Evolutionary conservation across 2,113 vertebrate genomes (phyloP), one percentile per base, ranked within the genome.

Genomic region (Paradoxurus hermaphroditus): DNA sequence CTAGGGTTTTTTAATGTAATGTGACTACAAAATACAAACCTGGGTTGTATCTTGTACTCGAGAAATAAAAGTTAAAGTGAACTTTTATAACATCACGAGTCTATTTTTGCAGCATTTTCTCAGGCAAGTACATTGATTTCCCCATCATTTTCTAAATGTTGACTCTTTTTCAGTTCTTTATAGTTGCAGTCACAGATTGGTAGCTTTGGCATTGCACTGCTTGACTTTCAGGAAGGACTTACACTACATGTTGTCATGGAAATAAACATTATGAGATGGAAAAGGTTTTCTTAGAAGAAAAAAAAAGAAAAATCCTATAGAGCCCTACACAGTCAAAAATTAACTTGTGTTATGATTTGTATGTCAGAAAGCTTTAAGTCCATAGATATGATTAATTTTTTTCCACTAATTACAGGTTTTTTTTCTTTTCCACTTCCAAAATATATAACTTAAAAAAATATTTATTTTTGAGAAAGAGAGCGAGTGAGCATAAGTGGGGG

Each of bases 1-100:
- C 63, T 77, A 46, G 8, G 0, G 0, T 70, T 86, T 78, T 77
- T 79, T 46, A 59, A 53, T 65, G 27, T 84, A 84, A 70, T 49
- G 14, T 91, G 1, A 93, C 65, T 73, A 89, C 4, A 78, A 77
- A 75, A 31, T 87, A 31, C 41, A 77, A 94, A 78, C 82, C 11
- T 72, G 62, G n/a, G n/a, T 29, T 90, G 7, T 44, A 78, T 93
- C 59, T 91, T 97, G 3, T 63, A 56, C 18, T 88, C 62, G 31
- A 92, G 36, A 92, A 97, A 95, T 86, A 86, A 91, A 86, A 91
- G 15, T 62, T 67, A 16, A 70, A 94, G 14, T 75, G 86, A 89
- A 82, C 56, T 95, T 86, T 82, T 46, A 31, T 87, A 87, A 89
- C 11, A 62, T 34, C 75, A n/a, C 19, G 44, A 23, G 13, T 46